Base-by-base conservation (phyloP, 2,888 invertebrate genomes). In the Agonopterix heracliana region DNA sequence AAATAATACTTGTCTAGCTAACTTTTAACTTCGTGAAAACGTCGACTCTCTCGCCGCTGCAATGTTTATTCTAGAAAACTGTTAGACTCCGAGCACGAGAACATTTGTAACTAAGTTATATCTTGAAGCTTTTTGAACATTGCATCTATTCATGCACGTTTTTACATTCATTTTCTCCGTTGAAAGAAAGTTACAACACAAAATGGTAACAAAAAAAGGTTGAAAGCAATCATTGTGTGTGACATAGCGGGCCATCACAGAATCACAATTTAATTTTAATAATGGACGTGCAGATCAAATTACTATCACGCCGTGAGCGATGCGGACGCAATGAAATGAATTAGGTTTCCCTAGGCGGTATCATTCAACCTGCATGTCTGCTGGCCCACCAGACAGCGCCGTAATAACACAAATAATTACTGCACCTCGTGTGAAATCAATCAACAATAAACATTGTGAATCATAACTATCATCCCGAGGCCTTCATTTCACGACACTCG, bases 211-310 rank as follows among this genome's bases (percentile, higher is more conserved):
- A 26, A 26, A 26, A 14, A 26, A 26, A 26, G 5, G 26, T 26
- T 26, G 26, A 26, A 26, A 26, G 26, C 26, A 26, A 26, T 26
- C 26, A 26, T 26, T 26, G 26, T 26, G 26, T 26, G 26, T 26
- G 26, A 26, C 26, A 26, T 26, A 26, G 26, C 26, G 26, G 26
- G 26, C 26, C 26, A 26, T 26, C 26, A 26, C 7, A 26, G 26
- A 26, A 26, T 38, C 38, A n/a, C 74, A 76, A 78, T 80, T 78
- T 70, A 74, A 74, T 74, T 76, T 72, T 74, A 66, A 61, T 72
- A 72, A 74, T 75, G 64, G 76, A 79, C 69, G 65, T 63, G 73
- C 70, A 69, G 64, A 74, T 75, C 72, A 76, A 77, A 80, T 76
- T 74, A 76, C 66, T 68, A 67, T 63, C 64, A 66, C 55, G 71